Evolutionary conservation across 2,113 vertebrate species (phyloP).

Genomic region (Alligator sinensis): DNA sequence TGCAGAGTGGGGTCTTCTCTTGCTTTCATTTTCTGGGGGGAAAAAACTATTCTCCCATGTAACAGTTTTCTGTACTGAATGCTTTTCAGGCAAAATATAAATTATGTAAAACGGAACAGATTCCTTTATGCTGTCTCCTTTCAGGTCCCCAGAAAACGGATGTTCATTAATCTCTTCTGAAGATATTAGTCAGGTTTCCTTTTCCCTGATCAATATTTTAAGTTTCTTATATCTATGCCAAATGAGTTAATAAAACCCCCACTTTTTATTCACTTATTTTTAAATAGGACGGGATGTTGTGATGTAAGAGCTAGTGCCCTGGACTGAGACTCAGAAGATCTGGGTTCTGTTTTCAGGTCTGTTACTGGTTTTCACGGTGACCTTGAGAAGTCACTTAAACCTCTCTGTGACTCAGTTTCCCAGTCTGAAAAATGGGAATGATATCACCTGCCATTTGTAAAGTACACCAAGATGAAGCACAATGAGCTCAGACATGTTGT

Average conservation of each 20-base stretch:
- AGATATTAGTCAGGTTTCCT: background rate
- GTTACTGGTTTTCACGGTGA: no score
- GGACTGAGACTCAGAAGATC: background rate
- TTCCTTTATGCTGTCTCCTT: rapidly evolving
- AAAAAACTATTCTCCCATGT: background rate
- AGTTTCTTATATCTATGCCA: no score
- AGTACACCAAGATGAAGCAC: background rate
- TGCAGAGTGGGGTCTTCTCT: background rate
- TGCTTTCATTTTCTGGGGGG: background rate
- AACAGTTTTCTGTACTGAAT: background rate
- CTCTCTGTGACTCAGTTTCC: background rate
- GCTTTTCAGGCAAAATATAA: no score
- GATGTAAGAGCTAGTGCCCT: background rate
- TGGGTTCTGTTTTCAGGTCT: background rate
- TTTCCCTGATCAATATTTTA: background rate
- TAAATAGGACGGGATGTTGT: background rate
- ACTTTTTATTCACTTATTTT: background rate
- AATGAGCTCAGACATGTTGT: no score
- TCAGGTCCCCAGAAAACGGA: background rate
- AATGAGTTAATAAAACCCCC: no score
- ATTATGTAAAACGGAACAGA: background rate
- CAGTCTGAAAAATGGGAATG: background rate
- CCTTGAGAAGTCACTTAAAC: background rate
- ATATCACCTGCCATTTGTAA: background rate
- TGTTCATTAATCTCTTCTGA: background rate